Conservation (phyloP, 1,140 invertebrate genomes). For the Camponotus vicinus region DNA sequence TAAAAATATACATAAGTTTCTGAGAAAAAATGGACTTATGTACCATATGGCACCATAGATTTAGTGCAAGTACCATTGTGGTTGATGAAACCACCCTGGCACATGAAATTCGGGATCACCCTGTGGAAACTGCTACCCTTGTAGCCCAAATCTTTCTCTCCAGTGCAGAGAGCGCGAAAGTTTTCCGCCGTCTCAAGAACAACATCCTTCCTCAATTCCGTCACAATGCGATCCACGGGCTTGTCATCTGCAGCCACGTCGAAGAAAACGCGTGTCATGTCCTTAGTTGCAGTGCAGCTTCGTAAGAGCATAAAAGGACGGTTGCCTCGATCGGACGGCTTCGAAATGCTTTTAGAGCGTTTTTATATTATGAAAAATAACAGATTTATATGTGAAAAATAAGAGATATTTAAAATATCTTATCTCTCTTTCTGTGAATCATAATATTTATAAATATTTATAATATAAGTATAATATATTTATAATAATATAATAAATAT, state of each 20-base stretch:
- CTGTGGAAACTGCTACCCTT: constrained; percentile 97
- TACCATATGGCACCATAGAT: constrained; percentile 96
- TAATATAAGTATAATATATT: too few species aligned
- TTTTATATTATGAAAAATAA: neutral
- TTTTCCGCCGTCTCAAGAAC: constrained; percentile 98
- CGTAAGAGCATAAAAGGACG: constrained; percentile 66
- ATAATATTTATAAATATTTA: neutral
- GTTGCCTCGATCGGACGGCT: too few species aligned
- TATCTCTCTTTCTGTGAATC: neutral
- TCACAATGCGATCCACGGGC: constrained; percentile 94
- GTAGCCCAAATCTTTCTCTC: constrained; percentile 97
- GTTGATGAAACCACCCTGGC: constrained; percentile 97
- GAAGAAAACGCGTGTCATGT: constrained; percentile 95
- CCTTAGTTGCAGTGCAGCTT: constrained; percentile 80
- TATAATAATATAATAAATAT: too few species aligned
- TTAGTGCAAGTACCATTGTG: constrained; percentile 98
- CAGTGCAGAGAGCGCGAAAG: constrained; percentile 97
- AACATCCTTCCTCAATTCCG: constrained; percentile 95
- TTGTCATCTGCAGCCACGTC: constrained; percentile 94
- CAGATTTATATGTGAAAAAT: neutral
- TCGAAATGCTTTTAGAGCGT: too few species aligned
- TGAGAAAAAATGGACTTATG: too few species aligned
- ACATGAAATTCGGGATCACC: constrained; percentile 99
- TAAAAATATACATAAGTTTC: too few species aligned
- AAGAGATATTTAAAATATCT: too few species aligned